Base-by-base conservation (phyloP, 2,797 vertebrate genomes). In the Holocentrus rufus region DNA sequence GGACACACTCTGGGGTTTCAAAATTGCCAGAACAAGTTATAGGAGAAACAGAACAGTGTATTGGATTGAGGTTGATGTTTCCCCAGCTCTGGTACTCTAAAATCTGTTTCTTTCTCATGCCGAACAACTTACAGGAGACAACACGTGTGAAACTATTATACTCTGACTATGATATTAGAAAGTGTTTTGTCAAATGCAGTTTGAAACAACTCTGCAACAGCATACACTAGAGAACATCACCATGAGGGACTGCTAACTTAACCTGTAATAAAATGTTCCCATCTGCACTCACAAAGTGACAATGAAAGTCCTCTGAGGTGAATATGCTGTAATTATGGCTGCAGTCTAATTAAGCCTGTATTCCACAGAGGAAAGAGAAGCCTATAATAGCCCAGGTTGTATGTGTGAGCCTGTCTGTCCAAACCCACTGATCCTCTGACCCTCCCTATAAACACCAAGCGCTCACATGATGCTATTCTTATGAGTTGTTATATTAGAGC, bases 1-100 rank as follows among this genome's bases (percentile, higher is more conserved):
- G 88, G 80, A 93, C 74, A 95, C 75, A 91, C 85, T 91, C 72
- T 71, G 70, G 74, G 31, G 77, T 92, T 93, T 93, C 74, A 92
- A 87, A 89, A 86, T 58, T 57, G 75, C 69, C 81, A 87, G 54
- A 64, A 86, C 85, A 90, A 66, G 74, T 90, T 59, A 88, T 55
- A 74, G 87, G 84, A 90, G 87, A 91, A 87, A 89, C 83, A 91
- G 82, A 78, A 90, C 61, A 83, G 68, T 73, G 71, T 73, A 42
- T 31, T 59, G 76, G 69, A 87, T 87, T 80, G 87, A 91, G 87
- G 83, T 22, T 90, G 89, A 88, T 85, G 89, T 93, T 93, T 91
- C 90, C 70, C 80, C 89, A 94, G 92, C 92, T 93, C 91, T 93
- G 91, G 84, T 76, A 42, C 14, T 34, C 25, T 59, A 46, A 27